Percentiles rank a stretch among this genome's conserved stretches.
phyloP scores from a whole-genome alignment of 1,140 invertebrate species.

The Procambarus clarkii region DNA sequence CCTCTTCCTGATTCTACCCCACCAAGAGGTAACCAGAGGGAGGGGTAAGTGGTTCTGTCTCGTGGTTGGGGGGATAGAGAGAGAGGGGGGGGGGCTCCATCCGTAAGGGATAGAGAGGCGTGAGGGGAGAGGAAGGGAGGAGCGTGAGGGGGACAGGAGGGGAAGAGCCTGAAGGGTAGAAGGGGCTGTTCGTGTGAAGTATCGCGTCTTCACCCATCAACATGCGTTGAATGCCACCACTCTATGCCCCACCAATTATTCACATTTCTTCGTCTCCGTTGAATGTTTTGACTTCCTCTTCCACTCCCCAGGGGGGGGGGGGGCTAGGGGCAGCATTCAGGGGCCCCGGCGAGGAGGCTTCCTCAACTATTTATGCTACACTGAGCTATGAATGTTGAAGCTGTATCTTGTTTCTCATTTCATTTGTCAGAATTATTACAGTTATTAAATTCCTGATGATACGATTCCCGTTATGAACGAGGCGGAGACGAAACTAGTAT shows the following conservation, averaged over 20 bases:
- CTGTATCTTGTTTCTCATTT: conserved; percentile 61
- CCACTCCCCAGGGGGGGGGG: not conserved
- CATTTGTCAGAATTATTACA: conserved; percentile 62
- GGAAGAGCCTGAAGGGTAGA: not conserved
- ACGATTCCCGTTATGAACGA: conserved; percentile 32
- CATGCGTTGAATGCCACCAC: conserved; percentile 51
- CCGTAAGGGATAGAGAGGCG: too few relatives aligned
- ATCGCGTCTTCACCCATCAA: conserved; percentile 45
- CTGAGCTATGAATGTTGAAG: conserved; percentile 47
- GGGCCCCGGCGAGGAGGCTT: too few relatives aligned
- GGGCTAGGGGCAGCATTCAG: too few relatives aligned
- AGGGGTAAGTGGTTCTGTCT: too few relatives aligned
- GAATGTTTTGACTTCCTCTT: not conserved
- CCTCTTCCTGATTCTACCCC: too few relatives aligned
- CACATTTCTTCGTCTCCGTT: conserved; percentile 39
- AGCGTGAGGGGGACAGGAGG: not conserved
- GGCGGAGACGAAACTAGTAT: conserved; percentile 11
- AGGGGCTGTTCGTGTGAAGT: conserved; percentile 36
- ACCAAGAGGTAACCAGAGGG: too few relatives aligned
- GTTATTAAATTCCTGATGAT: conserved; percentile 64
- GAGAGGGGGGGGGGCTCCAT: too few relatives aligned
- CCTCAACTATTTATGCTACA: conserved; percentile 44
- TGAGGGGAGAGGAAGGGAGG: too few relatives aligned
- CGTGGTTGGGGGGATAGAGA: too few relatives aligned
- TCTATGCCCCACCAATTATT: conserved; percentile 53